These are phyloP conservation scores for Scaptomyza tumidula DNA, from an alignment of 2,888 invertebrate species.

Conservation along the genomic window DNA sequence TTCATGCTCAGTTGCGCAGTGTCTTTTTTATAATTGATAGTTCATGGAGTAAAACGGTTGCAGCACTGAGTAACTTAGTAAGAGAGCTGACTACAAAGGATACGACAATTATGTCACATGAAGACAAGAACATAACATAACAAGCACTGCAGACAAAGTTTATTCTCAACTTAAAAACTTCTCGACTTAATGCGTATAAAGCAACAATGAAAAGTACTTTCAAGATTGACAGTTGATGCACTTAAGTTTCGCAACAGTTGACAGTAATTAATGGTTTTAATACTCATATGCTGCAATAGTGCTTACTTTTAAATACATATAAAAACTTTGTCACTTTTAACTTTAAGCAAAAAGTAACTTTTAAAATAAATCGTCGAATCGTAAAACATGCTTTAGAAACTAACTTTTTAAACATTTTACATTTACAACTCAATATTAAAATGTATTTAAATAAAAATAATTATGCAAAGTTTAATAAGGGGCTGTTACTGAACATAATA, in stretches of 20 bases:
- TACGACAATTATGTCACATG: slow-evolving; percentile 10
- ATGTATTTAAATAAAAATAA: too few species aligned
- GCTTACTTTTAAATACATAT: background rate
- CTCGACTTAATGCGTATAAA: background rate
- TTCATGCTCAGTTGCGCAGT: slow-evolving; percentile 74
- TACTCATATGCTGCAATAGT: background rate
- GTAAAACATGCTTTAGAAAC: too few species aligned
- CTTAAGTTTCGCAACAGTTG: background rate
- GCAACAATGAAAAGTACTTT: background rate
- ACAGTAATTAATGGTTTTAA: slow-evolving; percentile 5
- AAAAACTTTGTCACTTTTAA: background rate
- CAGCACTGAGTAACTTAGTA: background rate
- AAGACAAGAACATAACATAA: slow-evolving; percentile 7
- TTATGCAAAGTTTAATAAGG: too few species aligned
- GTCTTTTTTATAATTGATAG: slow-evolving; percentile 67
- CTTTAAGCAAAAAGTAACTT: slow-evolving; percentile 1
- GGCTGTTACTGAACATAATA: too few species aligned
- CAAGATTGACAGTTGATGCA: background rate
- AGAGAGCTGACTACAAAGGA: slow-evolving; percentile 28
- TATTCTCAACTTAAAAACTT: slow-evolving; percentile 16
- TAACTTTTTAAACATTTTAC: too few species aligned
- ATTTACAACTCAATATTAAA: too few species aligned
- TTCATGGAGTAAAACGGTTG: slow-evolving; percentile 18
- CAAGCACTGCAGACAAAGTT: slow-evolving; percentile 50
- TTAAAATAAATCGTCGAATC: background rate